Evolutionary conservation across 2,888 invertebrate genomes (phyloP), one percentile per base, ranked within the genome.

Genomic region (Geophilus truncorum): DNA sequence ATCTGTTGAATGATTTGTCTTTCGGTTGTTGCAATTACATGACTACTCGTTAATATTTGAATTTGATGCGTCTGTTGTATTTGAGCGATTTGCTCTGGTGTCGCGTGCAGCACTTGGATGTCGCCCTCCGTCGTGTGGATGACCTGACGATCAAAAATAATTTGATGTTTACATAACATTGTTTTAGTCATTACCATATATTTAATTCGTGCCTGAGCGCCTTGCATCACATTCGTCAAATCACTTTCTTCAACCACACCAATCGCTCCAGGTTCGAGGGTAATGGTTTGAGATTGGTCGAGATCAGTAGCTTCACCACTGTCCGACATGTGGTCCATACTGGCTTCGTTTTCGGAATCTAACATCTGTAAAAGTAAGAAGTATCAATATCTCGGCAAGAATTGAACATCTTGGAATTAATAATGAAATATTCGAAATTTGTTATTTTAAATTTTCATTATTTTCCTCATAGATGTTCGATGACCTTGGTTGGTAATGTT

Each of bases 41-140:
- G 32, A 25, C 76, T 75, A n/a, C 76, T 75, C 3, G 80, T 80
- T 40, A 87, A 82, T 78, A 87, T 86, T 81, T 87, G 86, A 83
- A 87, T 86, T 81, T 86, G 86, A 34, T 86, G 86, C 32, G 85
- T 86, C 40, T 86, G 86, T 82, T 86, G 86, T 40, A 87, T 83
- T 81, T 86, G 86, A 15, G 86, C 87, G 30, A 87, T 85, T 82
- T 87, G 87, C 84, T 87, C 87, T 28, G 87, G 87, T 32, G 87
- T 87, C 82, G 87, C 87, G 81, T 87, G 87, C 15, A 87, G 84
- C 25, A 87, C 86, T 84, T 87, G 87, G 36, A 87, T 86, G 82
- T 87, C 86, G 5, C 86, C 85, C 36, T 83, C 82, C n/a, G 82
- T 80, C 23, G 83, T 83, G 28, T 83, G 82, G n/a, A 83, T 82